Conservation (phyloP, 2,113 vertebrate species). For the Petroica traversi region DNA sequence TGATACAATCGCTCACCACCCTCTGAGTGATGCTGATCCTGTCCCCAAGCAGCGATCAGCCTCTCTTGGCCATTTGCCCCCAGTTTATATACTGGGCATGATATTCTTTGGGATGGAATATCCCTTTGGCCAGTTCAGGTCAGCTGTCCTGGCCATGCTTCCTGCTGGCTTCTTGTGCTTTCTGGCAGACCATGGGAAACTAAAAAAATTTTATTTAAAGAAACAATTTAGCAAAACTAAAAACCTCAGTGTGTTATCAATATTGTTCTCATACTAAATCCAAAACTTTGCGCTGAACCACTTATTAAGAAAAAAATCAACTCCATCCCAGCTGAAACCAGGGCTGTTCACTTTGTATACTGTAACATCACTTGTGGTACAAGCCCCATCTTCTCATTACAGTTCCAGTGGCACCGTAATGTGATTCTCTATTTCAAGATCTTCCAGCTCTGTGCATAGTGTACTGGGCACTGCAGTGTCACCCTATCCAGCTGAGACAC, state of each 20-base stretch:
- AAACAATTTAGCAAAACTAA: neutral
- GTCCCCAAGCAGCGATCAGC: neutral
- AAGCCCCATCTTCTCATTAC: neutral
- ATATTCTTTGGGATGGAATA: neutral
- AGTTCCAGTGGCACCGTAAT: neutral
- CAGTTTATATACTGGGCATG: neutral
- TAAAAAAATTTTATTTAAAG: too few species aligned
- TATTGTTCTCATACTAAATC: neutral
- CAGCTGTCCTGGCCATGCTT: rapidly evolving
- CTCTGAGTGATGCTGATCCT: neutral
- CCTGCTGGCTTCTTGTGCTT: neutral
- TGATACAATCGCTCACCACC: rapidly evolving
- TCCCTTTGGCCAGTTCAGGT: neutral
- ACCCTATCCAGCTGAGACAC: neutral
- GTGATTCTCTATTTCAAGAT: neutral
- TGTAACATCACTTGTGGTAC: neutral
- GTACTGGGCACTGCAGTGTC: neutral
- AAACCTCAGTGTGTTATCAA: neutral
- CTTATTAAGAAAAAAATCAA: neutral
- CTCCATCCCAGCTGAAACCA: neutral
- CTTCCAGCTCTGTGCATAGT: neutral
- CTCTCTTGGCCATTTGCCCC: neutral
- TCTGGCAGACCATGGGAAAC: neutral
- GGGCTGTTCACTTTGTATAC: neutral
- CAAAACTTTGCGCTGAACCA: neutral